These are phyloP conservation scores for Cotesia chilonis DNA, from an alignment of 1,140 invertebrate genomes.

Conservation along the genomic window DNA sequence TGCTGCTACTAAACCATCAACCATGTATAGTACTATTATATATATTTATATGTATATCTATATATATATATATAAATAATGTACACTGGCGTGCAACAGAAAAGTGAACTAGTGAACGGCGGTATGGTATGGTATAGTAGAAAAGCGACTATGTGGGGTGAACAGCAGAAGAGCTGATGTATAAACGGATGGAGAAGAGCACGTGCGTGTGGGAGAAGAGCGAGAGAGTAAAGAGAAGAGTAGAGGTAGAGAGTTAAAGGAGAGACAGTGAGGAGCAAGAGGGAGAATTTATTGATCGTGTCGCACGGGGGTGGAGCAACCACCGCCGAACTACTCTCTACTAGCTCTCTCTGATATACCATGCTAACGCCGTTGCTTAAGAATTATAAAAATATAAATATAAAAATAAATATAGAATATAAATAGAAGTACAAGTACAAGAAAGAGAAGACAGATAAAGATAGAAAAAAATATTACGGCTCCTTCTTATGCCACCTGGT, in stretches of 20 bases:
- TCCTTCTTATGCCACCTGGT: slow-evolving; percentile 29
- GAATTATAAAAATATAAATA: slow-evolving; percentile 1
- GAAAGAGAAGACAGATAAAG: slow-evolving; percentile 19
- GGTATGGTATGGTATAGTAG: slow-evolving; percentile 5
- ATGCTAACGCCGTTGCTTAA: slow-evolving; percentile 44
- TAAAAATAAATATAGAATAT: neutral
- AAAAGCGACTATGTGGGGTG: slow-evolving; percentile 26
- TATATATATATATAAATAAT: neutral
- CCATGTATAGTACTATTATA: slow-evolving; percentile 16
- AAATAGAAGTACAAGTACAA: slow-evolving; percentile 24
- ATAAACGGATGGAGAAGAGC: slow-evolving; percentile 32
- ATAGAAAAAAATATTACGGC: slow-evolving; percentile 6
- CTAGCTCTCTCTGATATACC: slow-evolving; percentile 51
- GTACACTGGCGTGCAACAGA: slow-evolving; percentile 27
- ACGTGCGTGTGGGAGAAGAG: slow-evolving; percentile 23
- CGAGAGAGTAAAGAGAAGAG: slow-evolving; percentile 33
- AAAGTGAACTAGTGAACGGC: slow-evolving; percentile 27
- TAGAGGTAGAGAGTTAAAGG: slow-evolving; percentile 22
- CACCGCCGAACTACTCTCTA: slow-evolving; percentile 60
- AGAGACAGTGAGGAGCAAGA: slow-evolving; percentile 41
- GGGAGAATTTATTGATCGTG: slow-evolving; percentile 61
- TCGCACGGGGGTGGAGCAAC: slow-evolving; percentile 62
- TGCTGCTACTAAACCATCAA: slow-evolving; percentile 41
- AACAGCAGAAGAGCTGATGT: slow-evolving; percentile 7
- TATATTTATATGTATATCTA: neutral